Conservation (phyloP, 2,113 vertebrate genomes). For the Turdus rufiventris region DNA sequence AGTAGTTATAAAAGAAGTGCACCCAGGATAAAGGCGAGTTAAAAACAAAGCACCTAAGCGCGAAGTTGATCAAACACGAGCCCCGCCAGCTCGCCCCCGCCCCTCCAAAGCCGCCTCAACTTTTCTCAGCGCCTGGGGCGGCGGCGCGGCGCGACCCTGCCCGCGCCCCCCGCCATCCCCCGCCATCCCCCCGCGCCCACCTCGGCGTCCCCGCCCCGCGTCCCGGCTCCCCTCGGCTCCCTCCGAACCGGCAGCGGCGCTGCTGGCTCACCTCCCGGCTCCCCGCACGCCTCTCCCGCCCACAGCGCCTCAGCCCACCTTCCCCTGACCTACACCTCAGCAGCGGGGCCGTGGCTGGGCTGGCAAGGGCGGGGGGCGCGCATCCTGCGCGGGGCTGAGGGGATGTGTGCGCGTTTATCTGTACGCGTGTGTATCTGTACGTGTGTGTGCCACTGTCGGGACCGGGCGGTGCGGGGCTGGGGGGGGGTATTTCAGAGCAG, state of each 20-base stretch:
- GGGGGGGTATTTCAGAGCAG: background rate
- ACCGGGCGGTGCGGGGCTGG: background rate
- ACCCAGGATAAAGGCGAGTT: background rate
- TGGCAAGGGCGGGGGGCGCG: background rate
- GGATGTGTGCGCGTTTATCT: no score
- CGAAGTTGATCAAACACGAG: background rate
- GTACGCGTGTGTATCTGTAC: background rate
- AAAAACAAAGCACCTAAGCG: constrained; percentile 38
- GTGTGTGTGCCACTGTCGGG: background rate
- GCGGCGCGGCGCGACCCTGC: background rate
- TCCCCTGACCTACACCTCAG: background rate
- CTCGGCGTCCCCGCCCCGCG: background rate
- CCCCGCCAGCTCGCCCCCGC: background rate
- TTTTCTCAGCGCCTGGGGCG: background rate
- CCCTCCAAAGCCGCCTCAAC: background rate
- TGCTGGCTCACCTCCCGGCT: background rate
- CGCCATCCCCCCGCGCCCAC: background rate
- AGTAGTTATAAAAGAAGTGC: background rate
- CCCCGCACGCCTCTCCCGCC: background rate
- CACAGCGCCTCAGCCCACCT: background rate
- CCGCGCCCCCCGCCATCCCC: background rate
- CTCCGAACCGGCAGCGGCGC: background rate
- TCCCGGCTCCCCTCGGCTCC: background rate
- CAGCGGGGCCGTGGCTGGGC: background rate
- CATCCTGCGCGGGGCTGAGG: background rate